These are phyloP conservation scores for Bombus picipes DNA, from an alignment of 1,140 invertebrate species.

Conservation along the genomic window DNA sequence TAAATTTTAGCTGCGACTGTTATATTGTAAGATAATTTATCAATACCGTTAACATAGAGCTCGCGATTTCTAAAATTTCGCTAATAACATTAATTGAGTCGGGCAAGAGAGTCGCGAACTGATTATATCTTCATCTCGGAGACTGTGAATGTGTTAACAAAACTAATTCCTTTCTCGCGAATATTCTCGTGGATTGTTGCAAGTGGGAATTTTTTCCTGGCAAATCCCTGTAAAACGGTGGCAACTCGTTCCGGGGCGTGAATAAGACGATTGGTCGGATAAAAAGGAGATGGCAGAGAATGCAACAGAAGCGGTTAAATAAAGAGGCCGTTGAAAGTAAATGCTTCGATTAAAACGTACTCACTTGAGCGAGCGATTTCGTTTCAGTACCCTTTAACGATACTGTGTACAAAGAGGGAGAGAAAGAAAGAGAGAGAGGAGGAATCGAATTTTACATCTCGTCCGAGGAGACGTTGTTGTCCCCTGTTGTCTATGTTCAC, in stretches of 20 bases:
- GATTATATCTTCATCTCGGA: background rate
- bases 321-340: conserved; percentile 25
- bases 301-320: background rate
- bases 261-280: background rate
- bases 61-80: no score
- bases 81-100: no score
- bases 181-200: background rate
- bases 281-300: background rate
- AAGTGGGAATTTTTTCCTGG: background rate
- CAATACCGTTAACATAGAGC: no score
- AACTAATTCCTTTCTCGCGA: background rate
- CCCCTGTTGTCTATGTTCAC: background rate
- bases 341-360: conserved; percentile 36
- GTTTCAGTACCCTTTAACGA: conserved; percentile 26
- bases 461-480: conserved; percentile 10
- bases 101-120: background rate
- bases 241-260: background rate
- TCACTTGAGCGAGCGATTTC: conserved; percentile 26
- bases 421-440: background rate
- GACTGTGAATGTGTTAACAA: background rate
- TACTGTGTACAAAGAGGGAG: background rate
- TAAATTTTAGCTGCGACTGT: no score
- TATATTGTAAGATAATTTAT: no score
- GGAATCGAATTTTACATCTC: conserved; percentile 31
- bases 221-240: background rate